phyloP scores from a whole-genome alignment of 1,140 invertebrate genomes.

The Orchesella cincta region DNA sequence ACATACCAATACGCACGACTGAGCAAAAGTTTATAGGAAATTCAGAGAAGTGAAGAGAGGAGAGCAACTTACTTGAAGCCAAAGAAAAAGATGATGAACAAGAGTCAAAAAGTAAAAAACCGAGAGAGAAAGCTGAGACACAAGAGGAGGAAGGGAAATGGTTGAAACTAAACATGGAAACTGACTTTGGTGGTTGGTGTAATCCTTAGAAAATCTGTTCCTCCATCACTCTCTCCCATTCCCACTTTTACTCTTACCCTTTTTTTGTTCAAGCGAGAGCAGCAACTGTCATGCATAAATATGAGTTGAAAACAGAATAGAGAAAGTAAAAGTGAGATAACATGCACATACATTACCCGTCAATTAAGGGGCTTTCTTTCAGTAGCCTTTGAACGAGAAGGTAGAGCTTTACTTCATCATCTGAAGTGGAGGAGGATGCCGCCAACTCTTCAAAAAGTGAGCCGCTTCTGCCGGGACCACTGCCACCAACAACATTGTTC shows the following conservation, averaged over 20 bases:
- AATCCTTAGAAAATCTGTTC: conserved; percentile 19
- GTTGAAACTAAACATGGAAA: conserved; percentile 13
- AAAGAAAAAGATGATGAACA: neutral
- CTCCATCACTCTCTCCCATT: neutral
- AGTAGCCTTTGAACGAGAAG: conserved; percentile 35
- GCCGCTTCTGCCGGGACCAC: neutral
- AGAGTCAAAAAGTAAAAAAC: neutral
- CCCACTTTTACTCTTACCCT: neutral
- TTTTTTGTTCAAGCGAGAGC: neutral
- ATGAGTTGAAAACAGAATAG: neutral
- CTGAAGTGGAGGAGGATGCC: conserved; percentile 22
- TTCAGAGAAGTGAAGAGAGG: too few relatives aligned
- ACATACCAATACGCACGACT: neutral
- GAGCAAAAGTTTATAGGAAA: neutral
- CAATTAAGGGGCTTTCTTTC: conserved; percentile 42
- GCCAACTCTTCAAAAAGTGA: neutral
- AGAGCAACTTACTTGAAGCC: neutral
- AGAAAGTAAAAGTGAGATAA: conserved; percentile 6
- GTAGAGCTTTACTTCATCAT: conserved; percentile 42
- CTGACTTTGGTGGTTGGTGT: conserved; percentile 7
- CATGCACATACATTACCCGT: conserved; percentile 41
- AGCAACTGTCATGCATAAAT: conserved; percentile 13
- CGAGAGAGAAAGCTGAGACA: neutral
- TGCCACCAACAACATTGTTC: neutral
- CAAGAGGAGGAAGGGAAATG: conserved; percentile 1